A percentile compares a stretch with the other conserved stretches of the same genome.
These are phyloP conservation scores for Ophion ventricosus DNA, from an alignment of 2,888 invertebrate species.

Conservation along the genomic window DNA sequence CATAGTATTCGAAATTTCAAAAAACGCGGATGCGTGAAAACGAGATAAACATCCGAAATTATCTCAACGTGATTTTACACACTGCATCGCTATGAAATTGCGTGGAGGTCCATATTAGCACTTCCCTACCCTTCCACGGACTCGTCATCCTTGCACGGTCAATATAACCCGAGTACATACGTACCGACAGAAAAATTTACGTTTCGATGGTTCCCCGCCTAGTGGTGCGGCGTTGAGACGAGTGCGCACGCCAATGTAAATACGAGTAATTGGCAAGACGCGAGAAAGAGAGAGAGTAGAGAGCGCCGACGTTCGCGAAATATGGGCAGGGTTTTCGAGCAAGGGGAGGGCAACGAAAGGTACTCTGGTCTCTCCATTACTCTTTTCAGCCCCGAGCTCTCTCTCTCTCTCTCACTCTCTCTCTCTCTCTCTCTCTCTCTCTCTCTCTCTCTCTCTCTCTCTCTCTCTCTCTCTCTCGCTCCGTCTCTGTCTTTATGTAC, in stretches of 20 bases:
- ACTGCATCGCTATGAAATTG: too few relatives aligned
- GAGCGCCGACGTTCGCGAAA: slow-evolving; percentile 36
- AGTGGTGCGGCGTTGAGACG: slow-evolving; percentile 14
- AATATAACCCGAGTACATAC: neutral
- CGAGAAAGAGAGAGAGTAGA: neutral
- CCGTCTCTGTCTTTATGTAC: slow-evolving; percentile 25
- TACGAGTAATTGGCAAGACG: slow-evolving; percentile 59
- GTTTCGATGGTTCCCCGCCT: slow-evolving; percentile 26
- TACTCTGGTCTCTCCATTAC: neutral
- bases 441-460: slow-evolving; percentile 4
- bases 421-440: too few relatives aligned
- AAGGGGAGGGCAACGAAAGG: slow-evolving; percentile 8
- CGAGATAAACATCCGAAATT: too few relatives aligned
- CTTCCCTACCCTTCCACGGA: too few relatives aligned
- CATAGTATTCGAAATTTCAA: too few relatives aligned
- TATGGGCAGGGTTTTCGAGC: slow-evolving; percentile 21
- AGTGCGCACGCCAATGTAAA: slow-evolving; percentile 34
- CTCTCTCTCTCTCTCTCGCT: neutral
- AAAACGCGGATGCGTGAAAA: too few relatives aligned
- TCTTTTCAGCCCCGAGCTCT: neutral
- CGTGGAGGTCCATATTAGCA: too few relatives aligned
- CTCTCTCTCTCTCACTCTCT: neutral
- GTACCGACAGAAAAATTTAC: slow-evolving; percentile 19
- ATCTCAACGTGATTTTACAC: too few relatives aligned
- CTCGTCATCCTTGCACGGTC: too few relatives aligned